Conservation (phyloP, 2,888 invertebrate species). For the Drosophila multiciliata region DNA sequence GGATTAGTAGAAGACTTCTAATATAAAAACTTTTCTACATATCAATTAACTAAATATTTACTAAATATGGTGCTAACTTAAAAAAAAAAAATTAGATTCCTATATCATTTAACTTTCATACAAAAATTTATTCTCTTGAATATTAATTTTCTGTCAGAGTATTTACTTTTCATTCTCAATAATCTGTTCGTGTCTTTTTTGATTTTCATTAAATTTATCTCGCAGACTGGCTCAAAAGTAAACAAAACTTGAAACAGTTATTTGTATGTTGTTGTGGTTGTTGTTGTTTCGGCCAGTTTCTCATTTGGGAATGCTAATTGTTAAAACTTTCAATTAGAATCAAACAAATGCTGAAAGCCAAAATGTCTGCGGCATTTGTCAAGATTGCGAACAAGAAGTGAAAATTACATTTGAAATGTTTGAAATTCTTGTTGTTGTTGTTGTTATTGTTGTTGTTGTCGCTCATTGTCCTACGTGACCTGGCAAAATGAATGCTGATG, state of each 20-base stretch:
- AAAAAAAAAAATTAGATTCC: too few relatives aligned
- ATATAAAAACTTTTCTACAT: background rate
- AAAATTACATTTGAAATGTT: constrained; percentile 67
- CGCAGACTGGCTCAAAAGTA: constrained; percentile 19
- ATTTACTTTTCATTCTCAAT: background rate
- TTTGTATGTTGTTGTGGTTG: constrained; percentile 23
- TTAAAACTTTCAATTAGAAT: constrained; percentile 67
- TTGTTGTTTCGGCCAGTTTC: background rate
- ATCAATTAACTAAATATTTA: background rate
- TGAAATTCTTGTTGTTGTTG: constrained; percentile 25
- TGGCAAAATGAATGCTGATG: constrained; percentile 54
- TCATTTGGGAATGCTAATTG: constrained; percentile 58
- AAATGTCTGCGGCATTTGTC: constrained; percentile 41
- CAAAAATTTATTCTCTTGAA: too few relatives aligned
- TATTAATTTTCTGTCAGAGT: background rate
- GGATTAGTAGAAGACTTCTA: background rate
- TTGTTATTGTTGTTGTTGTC: constrained; percentile 9
- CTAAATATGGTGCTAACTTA: background rate
- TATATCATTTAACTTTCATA: background rate
- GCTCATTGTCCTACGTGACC: constrained; percentile 68
- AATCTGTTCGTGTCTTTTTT: background rate
- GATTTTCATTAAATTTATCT: constrained; percentile 35
- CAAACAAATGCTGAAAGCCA: constrained; percentile 38
- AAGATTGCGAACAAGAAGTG: constrained; percentile 42
- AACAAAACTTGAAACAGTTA: constrained; percentile 39